Base-by-base conservation (phyloP, 2,888 invertebrate genomes). In the Blastobasis lacticolella region DNA sequence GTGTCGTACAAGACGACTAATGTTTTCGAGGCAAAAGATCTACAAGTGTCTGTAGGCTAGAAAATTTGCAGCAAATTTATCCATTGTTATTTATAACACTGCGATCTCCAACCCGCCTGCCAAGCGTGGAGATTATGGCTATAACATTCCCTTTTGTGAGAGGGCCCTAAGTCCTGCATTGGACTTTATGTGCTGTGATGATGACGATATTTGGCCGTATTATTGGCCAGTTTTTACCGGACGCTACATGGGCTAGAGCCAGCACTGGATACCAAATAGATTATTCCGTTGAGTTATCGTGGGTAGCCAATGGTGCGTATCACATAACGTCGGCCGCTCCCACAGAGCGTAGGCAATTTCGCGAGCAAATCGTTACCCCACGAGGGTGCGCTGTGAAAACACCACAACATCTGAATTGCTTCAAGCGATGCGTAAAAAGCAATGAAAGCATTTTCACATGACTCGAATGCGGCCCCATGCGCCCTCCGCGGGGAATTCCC, bases 391-490 rank as follows among this genome's bases (percentile, higher is more conserved):
- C 66, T 69, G 65, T 58, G 67, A 71, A 81, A 81, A 80, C 78
- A 80, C 81, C 80, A 73, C 81, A 80, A 77, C 74, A 73, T 75
- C 78, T 78, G 78, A 83, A 81, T 85, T 79, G 84, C 85, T 85
- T 76, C 78, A 68, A 77, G 86, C 83, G 76, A 78, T 75, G 83
- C 81, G 83, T 78, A 80, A 86, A 84, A 84, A 79, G 83, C 86
- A 83, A 82, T 81, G 81, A 83, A 85, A 84, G 81, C 83, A 78
- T 83, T 86, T 85, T 82, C 85, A 84, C 85, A 83, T 83, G 82
- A 79, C 73, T 79, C 78, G 70, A 74, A 67, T 67, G 67, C 75
- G 68, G 78, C 80, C 81, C 74, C 75, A 70, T 67, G 69, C 73
- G 78, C 86, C 84, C 86, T 67, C 23, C 23, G 1, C 23, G 56